phyloP scores from a whole-genome alignment of 2,797 vertebrate species.

The Alectoris magna region DNA sequence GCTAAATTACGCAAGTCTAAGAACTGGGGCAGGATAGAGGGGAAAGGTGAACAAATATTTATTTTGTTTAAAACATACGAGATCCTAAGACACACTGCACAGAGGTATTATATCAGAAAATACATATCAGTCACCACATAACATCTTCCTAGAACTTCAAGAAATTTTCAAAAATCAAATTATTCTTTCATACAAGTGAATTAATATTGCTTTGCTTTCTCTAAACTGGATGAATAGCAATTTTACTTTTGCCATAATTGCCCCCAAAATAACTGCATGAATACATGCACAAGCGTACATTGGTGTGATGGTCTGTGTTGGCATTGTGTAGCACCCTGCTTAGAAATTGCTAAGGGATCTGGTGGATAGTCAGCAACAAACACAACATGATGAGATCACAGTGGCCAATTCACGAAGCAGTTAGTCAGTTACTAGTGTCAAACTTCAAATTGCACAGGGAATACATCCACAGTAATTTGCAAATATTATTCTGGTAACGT shows the following conservation, averaged over 20 bases:
- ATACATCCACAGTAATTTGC: not conserved
- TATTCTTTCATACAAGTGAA: not conserved
- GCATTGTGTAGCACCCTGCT: not conserved
- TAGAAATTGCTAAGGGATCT: not conserved
- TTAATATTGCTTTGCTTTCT: not conserved
- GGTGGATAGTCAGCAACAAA: not conserved
- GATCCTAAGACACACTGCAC: not conserved
- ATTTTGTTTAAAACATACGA: not conserved
- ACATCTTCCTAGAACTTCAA: not conserved
- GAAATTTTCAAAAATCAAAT: not conserved
- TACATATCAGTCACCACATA: not conserved
- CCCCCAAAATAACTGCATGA: not conserved
- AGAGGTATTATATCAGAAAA: not conserved
- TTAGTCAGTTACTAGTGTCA: not conserved
- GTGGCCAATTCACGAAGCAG: not conserved
- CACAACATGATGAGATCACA: not conserved
- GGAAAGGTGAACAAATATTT: not conserved
- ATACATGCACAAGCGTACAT: not conserved
- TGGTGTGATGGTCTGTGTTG: not conserved
- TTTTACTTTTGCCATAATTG: not conserved
- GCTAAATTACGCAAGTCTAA: not conserved
- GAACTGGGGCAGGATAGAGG: not conserved
- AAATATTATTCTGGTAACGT: not conserved
- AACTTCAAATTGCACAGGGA: not conserved
- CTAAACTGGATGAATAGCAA: not conserved